Base-by-base conservation (phyloP, 2,797 vertebrate genomes). In the Danio kyathit region DNA sequence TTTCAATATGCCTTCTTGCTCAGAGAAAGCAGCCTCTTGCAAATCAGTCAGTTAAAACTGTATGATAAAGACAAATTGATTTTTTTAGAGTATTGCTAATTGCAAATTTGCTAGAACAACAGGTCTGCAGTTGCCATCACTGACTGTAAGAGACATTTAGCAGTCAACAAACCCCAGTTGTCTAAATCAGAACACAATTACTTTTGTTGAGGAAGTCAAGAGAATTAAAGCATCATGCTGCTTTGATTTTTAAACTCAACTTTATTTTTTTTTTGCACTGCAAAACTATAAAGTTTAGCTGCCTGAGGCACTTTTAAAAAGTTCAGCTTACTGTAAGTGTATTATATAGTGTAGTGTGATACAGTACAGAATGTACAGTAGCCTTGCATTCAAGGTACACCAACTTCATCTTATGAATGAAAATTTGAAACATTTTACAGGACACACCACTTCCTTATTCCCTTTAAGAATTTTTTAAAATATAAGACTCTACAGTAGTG, bases 41-140 rank as follows among this genome's bases (percentile, higher is more conserved):
- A 29, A 56, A 56, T 49, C 38, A 56, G 69, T 71, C 56, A 60
- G 74, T 74, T 48, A 60, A 40, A 56, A 74, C 56, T 51, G 61
- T 17, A 56, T 60, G 43, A 46, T 38, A 17, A 54, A 16, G 76
- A 29, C 48, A 46, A 65, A 80, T 49, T 38, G 21, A 14, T 29
- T 13, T 16, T 11, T 59, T 60, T 40, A 29, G 7, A 74, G 41
- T 46, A 60, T 29, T 60, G 43, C 56, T 74, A 74, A 74, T 74
- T 74, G 71, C 46, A 74, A 60, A 60, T 48, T n/a, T 48, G 48
- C 48, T 57, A n/a, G 10, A 21, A 57, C 38, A 41, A 57, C 46
- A 49, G 60, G 67, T 46, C 56, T 64, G 49, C 54, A 46, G 17
- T 44, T 44, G 54, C 17, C 1, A 13, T 74, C 12, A 13, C 51